Conservation (phyloP, 2,888 invertebrate species). For the Biston stratarius region DNA sequence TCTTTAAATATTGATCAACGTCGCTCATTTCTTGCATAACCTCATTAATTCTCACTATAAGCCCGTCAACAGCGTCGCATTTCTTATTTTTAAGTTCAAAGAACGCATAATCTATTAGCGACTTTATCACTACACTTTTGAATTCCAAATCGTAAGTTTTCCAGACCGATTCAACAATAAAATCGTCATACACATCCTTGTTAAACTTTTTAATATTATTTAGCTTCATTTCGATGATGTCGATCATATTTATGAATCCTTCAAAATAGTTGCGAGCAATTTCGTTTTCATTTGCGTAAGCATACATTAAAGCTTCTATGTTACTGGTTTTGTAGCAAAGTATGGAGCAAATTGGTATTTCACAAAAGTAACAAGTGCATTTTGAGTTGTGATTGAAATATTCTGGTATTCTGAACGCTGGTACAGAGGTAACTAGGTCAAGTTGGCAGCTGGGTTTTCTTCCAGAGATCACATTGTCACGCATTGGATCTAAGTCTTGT, state of each 20-base stretch:
- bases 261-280: slow-evolving; percentile 71
- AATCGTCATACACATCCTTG: slow-evolving; percentile 49
- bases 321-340: slow-evolving; percentile 56
- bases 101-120: slow-evolving; percentile 65
- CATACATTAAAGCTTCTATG: slow-evolving; percentile 68
- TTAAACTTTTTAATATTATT: slow-evolving; percentile 41
- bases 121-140: slow-evolving; percentile 53
- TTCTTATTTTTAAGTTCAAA: slow-evolving; percentile 62
- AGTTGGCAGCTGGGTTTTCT: slow-evolving; percentile 59
- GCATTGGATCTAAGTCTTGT: slow-evolving; percentile 67
- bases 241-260: slow-evolving; percentile 57
- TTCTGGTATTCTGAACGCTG: slow-evolving; percentile 58
- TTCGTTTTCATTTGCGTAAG: slow-evolving; percentile 61
- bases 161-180: slow-evolving; percentile 54
- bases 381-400: slow-evolving; percentile 57
- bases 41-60: slow-evolving; percentile 66
- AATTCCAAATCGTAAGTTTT: slow-evolving; percentile 50
- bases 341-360: slow-evolving; percentile 51
- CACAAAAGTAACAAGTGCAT: slow-evolving; percentile 67
- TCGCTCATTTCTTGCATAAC: slow-evolving; percentile 52
- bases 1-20: slow-evolving; percentile 54
- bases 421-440: slow-evolving; percentile 40
- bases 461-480: slow-evolving; percentile 58
- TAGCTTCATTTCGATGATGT: slow-evolving; percentile 54
- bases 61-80: slow-evolving; percentile 59